Percentiles rank a stretch among this genome's conserved stretches.
phyloP scores from a whole-genome alignment of 2,113 vertebrate species.

The Sander vitreus region DNA sequence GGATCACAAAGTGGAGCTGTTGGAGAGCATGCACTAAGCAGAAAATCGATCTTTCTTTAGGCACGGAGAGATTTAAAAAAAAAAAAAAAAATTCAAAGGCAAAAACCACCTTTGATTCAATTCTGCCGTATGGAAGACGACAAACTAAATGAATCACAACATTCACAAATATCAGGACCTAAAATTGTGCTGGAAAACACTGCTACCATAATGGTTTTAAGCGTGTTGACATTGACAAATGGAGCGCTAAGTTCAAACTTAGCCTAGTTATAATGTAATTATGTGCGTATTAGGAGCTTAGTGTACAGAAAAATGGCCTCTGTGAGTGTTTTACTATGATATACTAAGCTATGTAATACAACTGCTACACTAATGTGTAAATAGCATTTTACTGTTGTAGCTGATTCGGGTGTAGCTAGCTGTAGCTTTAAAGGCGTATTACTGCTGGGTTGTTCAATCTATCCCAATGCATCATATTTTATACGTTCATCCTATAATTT shows the following conservation, averaged over 20 bases:
- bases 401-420: background rate
- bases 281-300: background rate
- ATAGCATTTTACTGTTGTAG: background rate
- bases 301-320: background rate
- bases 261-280: background rate
- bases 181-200: background rate
- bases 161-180: conserved; percentile 7
- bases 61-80: conserved; percentile 6
- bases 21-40: conserved; percentile 31
- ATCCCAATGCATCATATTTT: background rate
- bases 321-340: background rate
- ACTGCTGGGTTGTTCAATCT: background rate
- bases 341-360: too few relatives aligned
- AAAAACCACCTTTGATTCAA: conserved; percentile 52
- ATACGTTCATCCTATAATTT: background rate
- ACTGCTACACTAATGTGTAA: background rate
- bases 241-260: background rate
- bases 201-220: background rate
- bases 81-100: conserved; percentile 46
- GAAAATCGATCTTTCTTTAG: conserved; percentile 60
- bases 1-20: conserved; percentile 64
- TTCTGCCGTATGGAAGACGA: conserved; percentile 50
- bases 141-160: conserved; percentile 25
- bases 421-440: background rate
- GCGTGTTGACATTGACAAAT: background rate